Evolutionary conservation across 1,140 invertebrate genomes (phyloP), one percentile per base, ranked within the genome.

Genomic region (Zaprionus ghesquierei): DNA sequence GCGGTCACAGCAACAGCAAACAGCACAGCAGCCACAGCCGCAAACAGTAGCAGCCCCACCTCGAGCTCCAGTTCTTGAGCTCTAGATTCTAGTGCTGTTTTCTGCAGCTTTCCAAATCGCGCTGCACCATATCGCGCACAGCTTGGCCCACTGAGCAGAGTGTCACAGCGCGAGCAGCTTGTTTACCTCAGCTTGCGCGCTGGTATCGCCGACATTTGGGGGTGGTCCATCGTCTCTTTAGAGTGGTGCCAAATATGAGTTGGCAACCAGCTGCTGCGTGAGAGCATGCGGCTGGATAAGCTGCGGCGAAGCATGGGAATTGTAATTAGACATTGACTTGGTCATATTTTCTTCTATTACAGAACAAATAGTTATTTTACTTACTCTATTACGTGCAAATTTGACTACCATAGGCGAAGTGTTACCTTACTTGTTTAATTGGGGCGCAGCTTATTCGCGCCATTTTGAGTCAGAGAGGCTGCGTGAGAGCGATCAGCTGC

Each of bases 71-170:
- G 41, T 22, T 20, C 35, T n/a, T 2, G 5, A 46, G 18, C 41
- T 46, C 41, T 20, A 15, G 41, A 46, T 46, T 46, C 41, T 38
- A 20, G 44, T 60, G 59, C 25, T 55, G 25, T 54, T 41, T 62
- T 66, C 51, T 60, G 51, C 61, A 54, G 49, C 38, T 75, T 56
- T 59, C 49, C 73, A 65, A 56, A 64, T 64, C 76, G 46, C 65
- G 63, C 44, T 12, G 18, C 51, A 29, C 31, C 55, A 73, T 72
- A 69, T 68, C 70, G 8, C 35, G n/a, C 41, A 12, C 18, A 46
- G 25, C 58, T 51, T 41, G 27, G 50, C 70, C 31, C 61, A 27
- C 29, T 12, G 49, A 51, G 49, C 23, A 29, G 5, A 31, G 23
- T 31, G 15, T 15, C 35, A 50, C 46, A 70, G 46, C 15, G 53